Base-by-base conservation (phyloP, 2,888 invertebrate genomes). In the Itoplectis maculator region DNA sequence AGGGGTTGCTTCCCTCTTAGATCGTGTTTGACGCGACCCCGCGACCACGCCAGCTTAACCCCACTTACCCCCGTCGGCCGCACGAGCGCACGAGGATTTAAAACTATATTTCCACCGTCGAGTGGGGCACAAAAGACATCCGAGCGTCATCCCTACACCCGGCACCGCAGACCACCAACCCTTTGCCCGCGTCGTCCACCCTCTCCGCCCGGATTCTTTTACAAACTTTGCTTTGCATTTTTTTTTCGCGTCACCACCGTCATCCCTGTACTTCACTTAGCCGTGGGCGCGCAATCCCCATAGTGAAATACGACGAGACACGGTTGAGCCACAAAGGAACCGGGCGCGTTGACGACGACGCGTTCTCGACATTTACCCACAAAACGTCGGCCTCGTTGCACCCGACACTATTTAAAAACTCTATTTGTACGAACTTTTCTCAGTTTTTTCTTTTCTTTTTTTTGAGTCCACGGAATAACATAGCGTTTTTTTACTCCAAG, bases 21-120 rank as follows among this genome's bases (percentile, higher is more conserved):
- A 91, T 90, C 88, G 89, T 90, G 88, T 89, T 90, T 88, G 88
- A 90, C 89, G 87, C 89, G 90, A 90, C 90, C 91, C 89, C 89
- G 87, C 90, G 87, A 88, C 90, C 89, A 88, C 89, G 88, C 89
- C 89, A 88, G 89, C 90, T 91, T 91, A 91, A 90, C 89, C 89
- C 89, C 90, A 90, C 90, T 91, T 91, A 87, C 88, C 87, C 80
- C 88, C 88, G n/a, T 84, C 85, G 86, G 83, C 85, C 86, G 87
- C 87, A 84, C 86, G 84, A 86, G 86, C 83, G 86, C 73, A 75
- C 75, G 85, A 89, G 89, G 90, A 89, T 89, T 91, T 90, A 88
- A 88, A 88, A 88, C 85, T 86, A 86, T 88, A 87, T 88, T 84
- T 86, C 85, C 79, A 85, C 79, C n/a, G 81, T 73, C 56, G 85